A percentile compares a stretch with the other conserved stretches of the same genome.
phyloP scores from a whole-genome alignment of 1,140 invertebrate genomes.

The Euura saliciscinereae region DNA sequence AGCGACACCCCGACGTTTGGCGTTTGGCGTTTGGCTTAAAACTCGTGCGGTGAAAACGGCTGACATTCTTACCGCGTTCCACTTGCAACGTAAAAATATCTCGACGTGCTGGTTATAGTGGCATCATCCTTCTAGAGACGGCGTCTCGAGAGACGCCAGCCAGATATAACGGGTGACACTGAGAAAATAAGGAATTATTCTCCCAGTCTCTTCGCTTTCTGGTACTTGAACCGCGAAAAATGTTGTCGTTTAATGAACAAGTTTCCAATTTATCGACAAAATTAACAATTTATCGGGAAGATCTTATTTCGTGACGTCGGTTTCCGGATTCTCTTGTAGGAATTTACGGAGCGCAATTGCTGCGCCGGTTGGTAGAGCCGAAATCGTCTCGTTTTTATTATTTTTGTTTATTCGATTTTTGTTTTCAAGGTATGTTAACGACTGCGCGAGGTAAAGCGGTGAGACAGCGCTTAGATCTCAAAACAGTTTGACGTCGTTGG shows the following conservation, averaged over 20 bases:
- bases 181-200: neutral
- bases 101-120: slow-evolving; percentile 25
- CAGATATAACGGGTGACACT: slow-evolving; percentile 17
- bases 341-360: no score
- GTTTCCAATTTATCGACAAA: no score
- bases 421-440: slow-evolving; percentile 52
- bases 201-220: no score
- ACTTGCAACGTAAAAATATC: slow-evolving; percentile 49
- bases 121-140: slow-evolving; percentile 32
- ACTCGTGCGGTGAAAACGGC: neutral
- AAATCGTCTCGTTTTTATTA: neutral
- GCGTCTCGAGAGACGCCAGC: neutral
- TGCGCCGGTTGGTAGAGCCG: no score
- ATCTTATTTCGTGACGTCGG: no score
- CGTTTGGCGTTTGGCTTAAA: slow-evolving; percentile 14
- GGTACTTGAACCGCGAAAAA: no score
- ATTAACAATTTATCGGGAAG: no score
- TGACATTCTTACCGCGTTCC: slow-evolving; percentile 28
- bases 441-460: slow-evolving; percentile 42
- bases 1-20: neutral
- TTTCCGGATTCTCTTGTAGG: no score
- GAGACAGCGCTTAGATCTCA: slow-evolving; percentile 55
- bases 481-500: slow-evolving; percentile 35
- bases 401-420: neutral
- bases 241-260: no score